Percentiles rank a stretch among this genome's conserved stretches.
These are phyloP conservation scores for Corbicula japonica DNA, from an alignment of 2,888 invertebrate genomes.

Conservation along the genomic window DNA sequence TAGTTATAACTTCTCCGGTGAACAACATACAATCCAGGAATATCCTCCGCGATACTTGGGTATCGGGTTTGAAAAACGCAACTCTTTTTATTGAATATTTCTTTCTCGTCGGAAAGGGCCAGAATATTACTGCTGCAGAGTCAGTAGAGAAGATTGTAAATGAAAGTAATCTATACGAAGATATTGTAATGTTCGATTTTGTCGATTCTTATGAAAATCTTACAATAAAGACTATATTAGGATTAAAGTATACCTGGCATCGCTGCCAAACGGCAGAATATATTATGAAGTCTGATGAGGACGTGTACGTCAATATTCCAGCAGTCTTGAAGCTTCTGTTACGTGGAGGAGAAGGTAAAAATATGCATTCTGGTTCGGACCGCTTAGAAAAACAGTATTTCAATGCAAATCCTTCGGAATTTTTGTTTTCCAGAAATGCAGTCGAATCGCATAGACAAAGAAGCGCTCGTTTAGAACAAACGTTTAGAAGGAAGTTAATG, in stretches of 20 bases:
- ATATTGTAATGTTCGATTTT: constrained; percentile 18
- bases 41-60: constrained; percentile 17
- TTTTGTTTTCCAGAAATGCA: no score
- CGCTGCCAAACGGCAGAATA: constrained; percentile 17
- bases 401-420: no score
- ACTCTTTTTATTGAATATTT: constrained; percentile 1
- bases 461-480: no score
- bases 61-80: neutral
- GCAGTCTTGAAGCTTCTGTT: constrained; percentile 7
- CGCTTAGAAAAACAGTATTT: no score
- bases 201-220: constrained; percentile 24
- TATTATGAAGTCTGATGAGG: constrained; percentile 20
- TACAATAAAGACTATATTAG: constrained; percentile 17
- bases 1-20: neutral
- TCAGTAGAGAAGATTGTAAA: neutral
- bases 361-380: neutral
- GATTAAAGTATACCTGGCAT: constrained; percentile 17
- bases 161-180: constrained; percentile 10
- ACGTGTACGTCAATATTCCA: constrained; percentile 22
- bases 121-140: neutral
- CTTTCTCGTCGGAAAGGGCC: constrained; percentile 9
- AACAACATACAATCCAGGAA: neutral
- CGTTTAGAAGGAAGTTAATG: no score
- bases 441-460: no score
- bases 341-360: neutral